Conservation (phyloP, 1,140 invertebrate genomes). For the Drosophila mayri region DNA sequence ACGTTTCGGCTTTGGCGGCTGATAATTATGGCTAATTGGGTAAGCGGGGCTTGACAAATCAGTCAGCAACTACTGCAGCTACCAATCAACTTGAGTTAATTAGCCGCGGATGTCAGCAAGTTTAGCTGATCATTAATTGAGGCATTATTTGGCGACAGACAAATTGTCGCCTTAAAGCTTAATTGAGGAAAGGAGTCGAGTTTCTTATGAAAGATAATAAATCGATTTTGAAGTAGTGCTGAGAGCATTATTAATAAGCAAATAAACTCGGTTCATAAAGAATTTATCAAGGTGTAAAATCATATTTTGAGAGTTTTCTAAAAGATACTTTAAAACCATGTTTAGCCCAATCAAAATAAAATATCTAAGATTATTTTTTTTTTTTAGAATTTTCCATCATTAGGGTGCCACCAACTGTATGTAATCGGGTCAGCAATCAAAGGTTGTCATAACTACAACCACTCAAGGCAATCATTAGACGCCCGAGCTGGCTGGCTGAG, state of each 20-base stretch:
- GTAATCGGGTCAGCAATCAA: constrained; percentile 41
- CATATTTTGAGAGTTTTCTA: background rate
- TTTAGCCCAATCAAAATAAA: background rate
- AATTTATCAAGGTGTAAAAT: background rate
- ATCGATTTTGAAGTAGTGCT: background rate
- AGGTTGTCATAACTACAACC: constrained; percentile 35
- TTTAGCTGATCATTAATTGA: constrained; percentile 23
- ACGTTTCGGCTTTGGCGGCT: constrained; percentile 14
- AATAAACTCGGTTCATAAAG: background rate
- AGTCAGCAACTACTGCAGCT: constrained; percentile 29
- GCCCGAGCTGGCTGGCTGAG: constrained; percentile 17
- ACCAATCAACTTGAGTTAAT: constrained; percentile 38
- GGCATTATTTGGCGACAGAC: constrained; percentile 6
- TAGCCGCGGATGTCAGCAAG: constrained; percentile 17
- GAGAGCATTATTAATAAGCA: background rate
- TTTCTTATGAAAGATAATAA: background rate
- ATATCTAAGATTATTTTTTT: too few relatives aligned
- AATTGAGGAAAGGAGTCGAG: background rate
- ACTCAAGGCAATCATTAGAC: constrained; percentile 32
- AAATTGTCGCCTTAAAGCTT: background rate
- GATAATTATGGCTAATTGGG: constrained; percentile 53
- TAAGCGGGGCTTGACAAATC: constrained; percentile 38
- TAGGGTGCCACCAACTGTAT: constrained; percentile 4
- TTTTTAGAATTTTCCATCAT: background rate
- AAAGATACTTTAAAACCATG: background rate